phyloP scores from a whole-genome alignment of 37 sponge, comb jelly and placozoan species.

The Aplysina aerophoba region DNA sequence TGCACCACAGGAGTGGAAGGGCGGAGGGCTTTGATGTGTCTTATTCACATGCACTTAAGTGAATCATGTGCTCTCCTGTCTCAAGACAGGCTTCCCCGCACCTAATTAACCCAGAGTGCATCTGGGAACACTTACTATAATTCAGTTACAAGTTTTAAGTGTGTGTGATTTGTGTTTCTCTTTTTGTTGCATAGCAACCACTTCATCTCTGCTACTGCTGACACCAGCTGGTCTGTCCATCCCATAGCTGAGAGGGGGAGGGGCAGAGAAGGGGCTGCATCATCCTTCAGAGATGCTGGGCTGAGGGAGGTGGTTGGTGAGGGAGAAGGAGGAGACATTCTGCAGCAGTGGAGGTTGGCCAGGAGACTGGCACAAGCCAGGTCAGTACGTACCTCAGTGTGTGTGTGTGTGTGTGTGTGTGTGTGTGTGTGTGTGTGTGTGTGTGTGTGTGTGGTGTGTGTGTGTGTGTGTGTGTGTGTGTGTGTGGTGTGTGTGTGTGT shows the following conservation, averaged over 20 bases:
- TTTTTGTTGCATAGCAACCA: background rate
- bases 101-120: too few relatives aligned
- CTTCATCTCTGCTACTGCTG: background rate
- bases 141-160: too few relatives aligned
- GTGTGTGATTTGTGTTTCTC: background rate
- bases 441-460: slow-evolving; percentile 2
- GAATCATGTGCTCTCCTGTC: too few relatives aligned
- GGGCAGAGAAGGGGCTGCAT: background rate
- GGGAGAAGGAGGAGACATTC: slow-evolving; percentile 56
- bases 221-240: background rate
- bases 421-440: background rate
- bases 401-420: background rate
- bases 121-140: too few relatives aligned
- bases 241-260: background rate
- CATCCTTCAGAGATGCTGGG: too few relatives aligned
- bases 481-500: background rate
- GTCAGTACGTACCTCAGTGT: slow-evolving; percentile 15
- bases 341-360: slow-evolving; percentile 63
- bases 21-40: too few relatives aligned
- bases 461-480: too few relatives aligned
- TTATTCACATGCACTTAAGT: too few relatives aligned
- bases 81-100: too few relatives aligned
- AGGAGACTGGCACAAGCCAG: slow-evolving; percentile 68
- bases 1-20: background rate
- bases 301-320: background rate